phyloP scores from a whole-genome alignment of 2,888 invertebrate genomes.

The Pristionchus arcanus region DNA sequence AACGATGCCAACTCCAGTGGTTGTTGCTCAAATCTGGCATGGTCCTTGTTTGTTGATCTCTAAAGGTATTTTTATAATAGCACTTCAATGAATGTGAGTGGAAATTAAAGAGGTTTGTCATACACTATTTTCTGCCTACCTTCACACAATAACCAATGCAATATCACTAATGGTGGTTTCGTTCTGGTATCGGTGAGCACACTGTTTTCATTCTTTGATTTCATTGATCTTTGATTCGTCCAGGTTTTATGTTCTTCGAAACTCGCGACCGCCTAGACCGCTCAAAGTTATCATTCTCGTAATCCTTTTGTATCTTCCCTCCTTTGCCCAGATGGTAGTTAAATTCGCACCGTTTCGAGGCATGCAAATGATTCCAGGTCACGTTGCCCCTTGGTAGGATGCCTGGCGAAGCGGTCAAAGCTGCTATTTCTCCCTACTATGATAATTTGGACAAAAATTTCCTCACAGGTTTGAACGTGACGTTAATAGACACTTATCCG shows the following conservation, averaged over 20 bases:
- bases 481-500: not conserved
- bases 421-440: too few relatives aligned
- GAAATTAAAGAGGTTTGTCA: not conserved
- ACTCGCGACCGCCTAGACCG: not conserved
- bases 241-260: too few relatives aligned
- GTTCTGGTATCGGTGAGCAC: constrained; percentile 24
- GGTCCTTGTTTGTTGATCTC: not conserved
- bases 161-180: not conserved
- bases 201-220: too few relatives aligned
- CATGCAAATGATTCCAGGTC: too few relatives aligned
- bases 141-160: not conserved
- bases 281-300: not conserved
- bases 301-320: not conserved
- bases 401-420: too few relatives aligned
- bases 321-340: not conserved
- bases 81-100: not conserved
- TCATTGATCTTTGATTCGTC: too few relatives aligned
- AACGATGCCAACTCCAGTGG: not conserved
- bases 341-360: too few relatives aligned
- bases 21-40: constrained; percentile 20
- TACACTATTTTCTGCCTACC: constrained; percentile 21
- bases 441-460: too few relatives aligned
- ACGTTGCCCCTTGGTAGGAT: not conserved
- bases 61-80: not conserved
- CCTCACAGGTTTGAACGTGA: too few relatives aligned